phyloP scores from a whole-genome alignment of 2,888 invertebrate genomes.

The Sinohyriopsis cumingii region DNA sequence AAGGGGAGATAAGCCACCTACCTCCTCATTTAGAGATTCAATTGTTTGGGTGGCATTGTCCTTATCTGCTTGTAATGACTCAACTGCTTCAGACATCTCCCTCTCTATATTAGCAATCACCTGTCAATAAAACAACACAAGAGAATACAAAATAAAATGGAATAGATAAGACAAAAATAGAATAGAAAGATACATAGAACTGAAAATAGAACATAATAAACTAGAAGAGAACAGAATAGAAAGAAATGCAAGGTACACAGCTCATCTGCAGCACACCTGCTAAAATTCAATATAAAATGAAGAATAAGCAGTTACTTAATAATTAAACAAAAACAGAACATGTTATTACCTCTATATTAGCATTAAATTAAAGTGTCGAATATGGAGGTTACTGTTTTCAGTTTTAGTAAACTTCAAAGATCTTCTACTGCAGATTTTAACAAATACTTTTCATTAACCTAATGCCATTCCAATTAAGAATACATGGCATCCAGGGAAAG shows the following conservation, averaged over 20 bases:
- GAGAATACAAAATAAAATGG: background rate
- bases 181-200: background rate
- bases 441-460: no score
- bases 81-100: conserved; percentile 53
- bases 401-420: no score
- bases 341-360: no score
- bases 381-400: no score
- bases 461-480: no score
- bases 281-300: background rate
- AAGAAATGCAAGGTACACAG: background rate
- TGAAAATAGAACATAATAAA: background rate
- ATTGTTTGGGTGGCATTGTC: conserved; percentile 46
- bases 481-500: no score
- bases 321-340: no score
- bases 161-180: background rate
- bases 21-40: conserved; percentile 49
- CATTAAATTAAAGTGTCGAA: no score
- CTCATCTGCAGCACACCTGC: background rate
- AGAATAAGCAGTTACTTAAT: no score
- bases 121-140: conserved; percentile 32
- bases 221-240: no score
- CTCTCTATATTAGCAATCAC: conserved; percentile 57
- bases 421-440: no score
- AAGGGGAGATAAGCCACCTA: conserved; percentile 16
- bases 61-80: conserved; percentile 54